These are phyloP conservation scores for Coelopa pilipes DNA, from an alignment of 2,888 invertebrate genomes.

Conservation along the genomic window DNA sequence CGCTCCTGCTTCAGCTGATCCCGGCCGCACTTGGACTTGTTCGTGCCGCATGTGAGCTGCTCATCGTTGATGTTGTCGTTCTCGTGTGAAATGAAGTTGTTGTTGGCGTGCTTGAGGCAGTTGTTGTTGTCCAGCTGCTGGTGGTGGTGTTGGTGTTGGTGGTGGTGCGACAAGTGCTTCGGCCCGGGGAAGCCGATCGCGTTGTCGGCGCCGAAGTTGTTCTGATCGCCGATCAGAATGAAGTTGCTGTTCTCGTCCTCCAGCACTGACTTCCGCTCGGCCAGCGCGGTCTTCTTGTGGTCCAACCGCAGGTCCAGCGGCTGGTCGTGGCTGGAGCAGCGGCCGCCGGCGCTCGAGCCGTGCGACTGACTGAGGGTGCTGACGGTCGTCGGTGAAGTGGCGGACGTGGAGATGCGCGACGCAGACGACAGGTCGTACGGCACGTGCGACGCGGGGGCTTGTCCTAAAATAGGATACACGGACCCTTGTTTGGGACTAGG, in stretches of 20 bases:
- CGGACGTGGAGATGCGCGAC: slow-evolving; percentile 57
- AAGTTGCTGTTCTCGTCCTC: slow-evolving; percentile 91
- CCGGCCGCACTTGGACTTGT: slow-evolving; percentile 41
- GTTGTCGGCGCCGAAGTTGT: slow-evolving; percentile 47
- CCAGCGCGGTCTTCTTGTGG: slow-evolving; percentile 74
- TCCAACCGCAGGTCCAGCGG: slow-evolving; percentile 89
- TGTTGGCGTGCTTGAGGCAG: slow-evolving; percentile 48
- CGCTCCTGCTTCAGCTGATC: slow-evolving; percentile 46
- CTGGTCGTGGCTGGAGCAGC: slow-evolving; percentile 70
- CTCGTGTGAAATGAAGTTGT: slow-evolving; percentile 33
- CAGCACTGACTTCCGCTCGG: slow-evolving; percentile 54
- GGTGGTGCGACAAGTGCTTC: slow-evolving; percentile 14
- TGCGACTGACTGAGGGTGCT: slow-evolving; percentile 42
- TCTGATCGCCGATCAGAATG: slow-evolving; percentile 65
- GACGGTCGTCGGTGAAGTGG: slow-evolving; percentile 59
- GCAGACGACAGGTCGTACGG: slow-evolving; percentile 75
- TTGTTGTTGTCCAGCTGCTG: slow-evolving; percentile 54
- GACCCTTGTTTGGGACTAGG: slow-evolving; percentile 80
- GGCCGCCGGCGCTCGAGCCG: slow-evolving; percentile 62
- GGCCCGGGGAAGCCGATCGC: slow-evolving; percentile 16
- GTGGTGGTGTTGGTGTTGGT: slow-evolving; percentile 33
- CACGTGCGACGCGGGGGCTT: slow-evolving; percentile 71
- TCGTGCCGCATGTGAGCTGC: not conserved
- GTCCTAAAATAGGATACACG: slow-evolving; percentile 75
- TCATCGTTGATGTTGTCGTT: slow-evolving; percentile 19